A percentile compares a stretch with the other conserved stretches of the same genome.
These are phyloP conservation scores for Julus scanicus DNA, from an alignment of 2,888 invertebrate species.

Conservation along the genomic window DNA sequence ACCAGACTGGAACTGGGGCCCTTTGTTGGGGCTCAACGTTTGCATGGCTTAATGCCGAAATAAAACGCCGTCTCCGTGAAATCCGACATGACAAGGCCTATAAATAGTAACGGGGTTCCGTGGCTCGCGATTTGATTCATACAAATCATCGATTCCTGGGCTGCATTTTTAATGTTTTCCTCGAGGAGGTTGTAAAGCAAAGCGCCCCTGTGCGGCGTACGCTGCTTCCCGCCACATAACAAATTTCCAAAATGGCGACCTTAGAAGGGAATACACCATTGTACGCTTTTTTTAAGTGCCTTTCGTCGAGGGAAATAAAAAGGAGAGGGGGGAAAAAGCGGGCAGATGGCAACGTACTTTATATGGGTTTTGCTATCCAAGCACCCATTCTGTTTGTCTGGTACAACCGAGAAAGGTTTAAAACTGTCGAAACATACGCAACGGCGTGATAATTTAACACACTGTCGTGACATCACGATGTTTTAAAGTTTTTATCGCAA, in stretches of 20 bases:
- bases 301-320: background rate
- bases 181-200: background rate
- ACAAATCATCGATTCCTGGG: conserved; percentile 9
- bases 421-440: background rate
- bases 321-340: background rate
- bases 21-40: background rate
- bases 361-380: background rate
- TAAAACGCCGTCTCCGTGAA: background rate
- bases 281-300: background rate
- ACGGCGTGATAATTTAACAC: too few species aligned
- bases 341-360: conserved; percentile 28
- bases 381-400: background rate
- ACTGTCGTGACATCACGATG: too few species aligned
- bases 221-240: background rate
- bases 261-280: background rate
- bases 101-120: background rate
- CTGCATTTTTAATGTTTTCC: background rate
- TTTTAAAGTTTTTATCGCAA: too few species aligned
- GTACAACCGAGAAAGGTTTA: background rate
- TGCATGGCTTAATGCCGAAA: too few species aligned
- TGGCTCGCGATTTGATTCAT: conserved; percentile 22
- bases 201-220: background rate
- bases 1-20: background rate
- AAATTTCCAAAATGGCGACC: background rate
- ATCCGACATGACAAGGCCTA: conserved; percentile 13